Conservation (phyloP, 2,888 invertebrate species). For the Rhabditoides inermis region DNA sequence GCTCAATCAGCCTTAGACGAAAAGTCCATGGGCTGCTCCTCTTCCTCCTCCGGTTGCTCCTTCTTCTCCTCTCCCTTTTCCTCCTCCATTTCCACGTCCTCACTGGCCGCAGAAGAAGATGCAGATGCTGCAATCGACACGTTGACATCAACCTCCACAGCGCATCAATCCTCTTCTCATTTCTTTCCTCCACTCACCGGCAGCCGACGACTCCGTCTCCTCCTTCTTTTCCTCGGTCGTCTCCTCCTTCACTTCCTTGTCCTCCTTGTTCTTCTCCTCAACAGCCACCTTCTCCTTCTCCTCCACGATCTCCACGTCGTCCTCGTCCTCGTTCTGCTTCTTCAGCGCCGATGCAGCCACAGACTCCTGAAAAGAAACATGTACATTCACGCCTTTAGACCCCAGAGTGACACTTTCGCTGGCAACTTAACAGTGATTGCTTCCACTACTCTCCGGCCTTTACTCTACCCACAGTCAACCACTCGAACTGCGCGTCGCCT, state of each 20-base stretch:
- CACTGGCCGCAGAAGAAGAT: background rate
- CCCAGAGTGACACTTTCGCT: too few relatives aligned
- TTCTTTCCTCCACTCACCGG: background rate
- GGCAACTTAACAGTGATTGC: too few relatives aligned
- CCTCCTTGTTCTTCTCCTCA: background rate
- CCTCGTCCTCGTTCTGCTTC: background rate
- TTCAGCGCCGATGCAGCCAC: background rate
- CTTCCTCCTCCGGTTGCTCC: constrained; percentile 2
- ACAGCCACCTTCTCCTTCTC: background rate
- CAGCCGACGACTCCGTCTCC: background rate
- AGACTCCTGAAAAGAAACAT: background rate
- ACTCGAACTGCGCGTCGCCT: background rate
- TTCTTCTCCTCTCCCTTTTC: background rate
- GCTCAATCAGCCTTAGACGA: background rate
- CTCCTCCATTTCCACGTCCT: background rate
- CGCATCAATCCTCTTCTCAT: too few relatives aligned
- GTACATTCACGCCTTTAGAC: too few relatives aligned
- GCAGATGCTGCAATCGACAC: too few relatives aligned
- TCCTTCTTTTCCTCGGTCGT: background rate
- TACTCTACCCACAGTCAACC: background rate
- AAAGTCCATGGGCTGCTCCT: background rate
- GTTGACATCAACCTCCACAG: too few relatives aligned
- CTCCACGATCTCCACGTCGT: constrained; percentile 1
- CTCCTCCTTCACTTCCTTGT: background rate
- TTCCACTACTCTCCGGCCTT: background rate